Conservation (phyloP, 2,888 invertebrate genomes). For the Cataglyphis cursor region DNA sequence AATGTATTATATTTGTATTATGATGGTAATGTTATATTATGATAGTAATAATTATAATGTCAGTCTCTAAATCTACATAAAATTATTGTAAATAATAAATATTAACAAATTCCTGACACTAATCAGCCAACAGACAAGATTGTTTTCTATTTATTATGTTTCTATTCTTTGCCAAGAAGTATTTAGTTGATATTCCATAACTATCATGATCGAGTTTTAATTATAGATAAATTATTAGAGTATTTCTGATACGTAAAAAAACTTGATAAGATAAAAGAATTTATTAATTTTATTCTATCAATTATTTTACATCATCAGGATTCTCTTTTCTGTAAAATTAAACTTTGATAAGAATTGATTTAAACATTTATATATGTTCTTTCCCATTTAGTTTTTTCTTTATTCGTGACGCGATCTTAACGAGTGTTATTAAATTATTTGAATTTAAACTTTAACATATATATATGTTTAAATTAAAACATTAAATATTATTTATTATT, state of each 20-base stretch:
- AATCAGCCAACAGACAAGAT: not conserved
- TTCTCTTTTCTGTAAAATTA: not conserved
- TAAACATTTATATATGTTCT: not conserved
- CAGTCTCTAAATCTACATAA: not conserved
- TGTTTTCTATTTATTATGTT: not conserved
- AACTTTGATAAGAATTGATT: not conserved
- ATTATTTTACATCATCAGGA: not conserved
- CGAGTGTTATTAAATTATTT: not conserved
- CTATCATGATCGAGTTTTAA: not conserved
- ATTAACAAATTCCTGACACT: not conserved
- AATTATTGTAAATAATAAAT: not conserved
- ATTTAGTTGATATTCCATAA: conserved; percentile 34
- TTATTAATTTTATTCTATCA: not conserved
- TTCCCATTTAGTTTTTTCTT: not conserved
- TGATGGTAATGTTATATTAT: not conserved
- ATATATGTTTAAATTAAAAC: not conserved
- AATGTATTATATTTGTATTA: not conserved
- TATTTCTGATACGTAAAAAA: not conserved
- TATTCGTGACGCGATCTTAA: not conserved
- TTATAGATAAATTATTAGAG: not conserved
- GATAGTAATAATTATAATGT: not conserved
- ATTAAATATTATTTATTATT: conserved; percentile 4
- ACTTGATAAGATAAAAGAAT: not conserved
- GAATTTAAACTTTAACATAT: not conserved
- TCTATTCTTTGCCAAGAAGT: not conserved